Conservation (phyloP, 2,113 vertebrate genomes). For the Aegotheles bennettii region DNA sequence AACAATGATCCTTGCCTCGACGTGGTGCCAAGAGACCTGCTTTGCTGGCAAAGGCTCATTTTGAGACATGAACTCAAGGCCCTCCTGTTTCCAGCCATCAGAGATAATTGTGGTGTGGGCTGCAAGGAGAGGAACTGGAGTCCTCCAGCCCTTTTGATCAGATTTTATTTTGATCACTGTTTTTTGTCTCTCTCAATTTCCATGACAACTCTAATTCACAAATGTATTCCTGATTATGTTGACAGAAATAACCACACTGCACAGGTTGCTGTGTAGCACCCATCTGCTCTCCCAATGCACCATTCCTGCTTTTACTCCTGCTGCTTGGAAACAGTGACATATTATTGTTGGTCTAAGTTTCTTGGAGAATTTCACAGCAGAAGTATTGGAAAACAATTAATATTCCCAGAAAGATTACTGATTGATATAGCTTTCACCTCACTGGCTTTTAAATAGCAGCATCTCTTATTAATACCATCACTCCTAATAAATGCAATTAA, state of each 20-base stretch:
- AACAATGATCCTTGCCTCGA: not conserved
- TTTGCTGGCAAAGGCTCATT: not conserved
- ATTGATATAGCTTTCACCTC: not conserved
- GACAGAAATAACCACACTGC: not conserved
- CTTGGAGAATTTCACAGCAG: not conserved
- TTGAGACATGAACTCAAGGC: not conserved
- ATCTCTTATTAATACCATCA: conserved; percentile 8
- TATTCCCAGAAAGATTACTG: not conserved
- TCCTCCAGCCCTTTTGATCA: not conserved
- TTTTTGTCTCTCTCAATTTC: not conserved
- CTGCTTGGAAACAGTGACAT: not conserved
- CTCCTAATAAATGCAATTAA: not conserved
- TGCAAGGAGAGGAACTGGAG: not conserved
- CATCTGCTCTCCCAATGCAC: not conserved
- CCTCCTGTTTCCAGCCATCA: not conserved
- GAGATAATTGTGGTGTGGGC: not conserved
- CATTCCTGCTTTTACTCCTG: not conserved
- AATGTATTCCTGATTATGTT: not conserved
- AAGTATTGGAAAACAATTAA: not conserved
- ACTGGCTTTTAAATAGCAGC: not conserved
- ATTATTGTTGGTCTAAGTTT: not conserved
- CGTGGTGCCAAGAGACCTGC: not conserved
- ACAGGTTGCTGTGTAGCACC: not conserved
- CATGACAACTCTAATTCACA: conserved; percentile 24
- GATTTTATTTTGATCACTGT: not conserved